These are phyloP conservation scores for Hybognathus amarus DNA, from an alignment of 2,797 vertebrate species.

Conservation along the genomic window DNA sequence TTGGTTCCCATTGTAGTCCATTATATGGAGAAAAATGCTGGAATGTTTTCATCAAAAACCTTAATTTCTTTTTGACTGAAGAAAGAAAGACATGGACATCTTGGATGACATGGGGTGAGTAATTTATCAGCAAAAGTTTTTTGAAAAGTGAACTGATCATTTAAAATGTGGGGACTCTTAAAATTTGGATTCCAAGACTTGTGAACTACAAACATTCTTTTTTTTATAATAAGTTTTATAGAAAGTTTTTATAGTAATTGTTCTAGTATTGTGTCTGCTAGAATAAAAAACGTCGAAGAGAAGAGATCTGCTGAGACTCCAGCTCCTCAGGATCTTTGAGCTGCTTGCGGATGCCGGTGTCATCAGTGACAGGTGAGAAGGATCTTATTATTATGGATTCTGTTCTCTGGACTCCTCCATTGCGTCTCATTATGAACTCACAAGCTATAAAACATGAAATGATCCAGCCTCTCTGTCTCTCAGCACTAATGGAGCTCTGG, in stretches of 20 bases:
- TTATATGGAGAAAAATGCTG: too few relatives aligned
- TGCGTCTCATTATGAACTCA: conserved; percentile 7
- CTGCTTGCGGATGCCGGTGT: conserved; percentile 94
- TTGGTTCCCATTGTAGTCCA: too few relatives aligned
- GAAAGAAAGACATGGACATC: too few relatives aligned
- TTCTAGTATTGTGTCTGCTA: conserved; percentile 56
- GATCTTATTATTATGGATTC: conserved; percentile 7
- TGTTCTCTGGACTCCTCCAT: neutral
- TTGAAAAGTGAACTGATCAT: too few relatives aligned
- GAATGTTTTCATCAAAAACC: too few relatives aligned
- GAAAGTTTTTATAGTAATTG: neutral
- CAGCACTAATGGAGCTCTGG: conserved; percentile 96
- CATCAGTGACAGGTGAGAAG: conserved; percentile 94
- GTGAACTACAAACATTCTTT: neutral
- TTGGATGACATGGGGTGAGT: too few relatives aligned
- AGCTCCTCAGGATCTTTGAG: conserved; percentile 95
- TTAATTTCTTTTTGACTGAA: too few relatives aligned
- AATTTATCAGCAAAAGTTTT: too few relatives aligned
- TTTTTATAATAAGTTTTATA: too few relatives aligned
- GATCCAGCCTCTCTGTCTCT: conserved; percentile 44
- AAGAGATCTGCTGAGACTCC: conserved; percentile 91
- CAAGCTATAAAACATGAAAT: conserved; percentile 10
- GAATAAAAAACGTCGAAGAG: conserved; percentile 97
- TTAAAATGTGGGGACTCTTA: neutral
- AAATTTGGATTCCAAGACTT: neutral